A percentile compares a stretch with the other conserved stretches of the same genome.
Conservation (phyloP, 1,140 invertebrate species). For the Melanaphis sacchari region DNA sequence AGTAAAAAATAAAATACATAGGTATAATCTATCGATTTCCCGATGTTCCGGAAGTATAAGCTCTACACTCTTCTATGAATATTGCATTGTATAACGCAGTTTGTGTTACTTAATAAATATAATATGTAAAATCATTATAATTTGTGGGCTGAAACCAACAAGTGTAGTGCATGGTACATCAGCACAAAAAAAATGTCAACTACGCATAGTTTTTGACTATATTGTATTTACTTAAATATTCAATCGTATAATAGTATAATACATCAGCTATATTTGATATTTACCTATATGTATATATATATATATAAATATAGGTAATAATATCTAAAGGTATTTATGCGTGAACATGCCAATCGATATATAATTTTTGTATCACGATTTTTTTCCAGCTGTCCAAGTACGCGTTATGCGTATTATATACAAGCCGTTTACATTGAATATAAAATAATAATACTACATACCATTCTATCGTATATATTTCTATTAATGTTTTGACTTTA, state of each 20-base stretch:
- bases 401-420: neutral
- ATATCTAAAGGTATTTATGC: neutral
- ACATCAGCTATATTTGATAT: no score
- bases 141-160: no score
- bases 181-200: neutral
- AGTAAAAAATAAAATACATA: neutral
- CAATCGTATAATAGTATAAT: neutral
- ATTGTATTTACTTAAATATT: constrained; percentile 12
- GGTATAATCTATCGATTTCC: neutral
- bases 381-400: neutral
- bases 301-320: no score
- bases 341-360: neutral
- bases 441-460: neutral
- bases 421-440: neutral
- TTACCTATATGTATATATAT: no score
- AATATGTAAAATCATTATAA: neutral
- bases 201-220: neutral
- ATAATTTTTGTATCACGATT: neutral
- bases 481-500: neutral
- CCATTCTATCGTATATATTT: neutral
- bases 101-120: neutral
- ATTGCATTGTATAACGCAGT: neutral
- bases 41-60: neutral
- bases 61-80: neutral
- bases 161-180: neutral